phyloP scores from a whole-genome alignment of 1,140 invertebrate species.

The Dreissena rostriformis region DNA sequence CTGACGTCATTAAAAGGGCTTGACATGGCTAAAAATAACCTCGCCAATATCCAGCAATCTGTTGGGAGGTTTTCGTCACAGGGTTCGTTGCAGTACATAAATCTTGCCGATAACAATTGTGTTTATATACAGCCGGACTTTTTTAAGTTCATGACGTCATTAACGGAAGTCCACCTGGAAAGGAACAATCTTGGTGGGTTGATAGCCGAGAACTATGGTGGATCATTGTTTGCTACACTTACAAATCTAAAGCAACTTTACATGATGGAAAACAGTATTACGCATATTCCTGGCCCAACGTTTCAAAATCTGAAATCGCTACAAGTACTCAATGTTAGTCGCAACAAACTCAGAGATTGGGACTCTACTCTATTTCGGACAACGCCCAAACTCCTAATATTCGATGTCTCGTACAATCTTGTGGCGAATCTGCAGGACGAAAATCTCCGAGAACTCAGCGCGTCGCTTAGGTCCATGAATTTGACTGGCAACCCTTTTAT shows the following conservation, averaged over 20 bases:
- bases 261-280: slow-evolving; percentile 62
- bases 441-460: slow-evolving; percentile 61
- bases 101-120: slow-evolving; percentile 65
- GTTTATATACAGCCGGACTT: slow-evolving; percentile 50
- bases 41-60: slow-evolving; percentile 54
- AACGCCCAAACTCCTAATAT: slow-evolving; percentile 19
- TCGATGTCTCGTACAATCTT: slow-evolving; percentile 68
- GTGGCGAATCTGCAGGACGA: slow-evolving; percentile 62
- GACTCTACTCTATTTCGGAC: slow-evolving; percentile 57
- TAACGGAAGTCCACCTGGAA: slow-evolving; percentile 62
- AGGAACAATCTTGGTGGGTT: slow-evolving; percentile 63
- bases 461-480: slow-evolving; percentile 57
- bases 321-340: slow-evolving; percentile 54
- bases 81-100: slow-evolving; percentile 60
- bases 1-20: slow-evolving; percentile 63
- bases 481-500: slow-evolving; percentile 67
- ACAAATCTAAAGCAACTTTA: slow-evolving; percentile 60
- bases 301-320: slow-evolving; percentile 61
- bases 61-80: slow-evolving; percentile 51
- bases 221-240: slow-evolving; percentile 57
- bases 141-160: slow-evolving; percentile 57
- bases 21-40: slow-evolving; percentile 68
- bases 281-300: slow-evolving; percentile 46
- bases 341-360: slow-evolving; percentile 68
- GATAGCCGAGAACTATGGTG: slow-evolving; percentile 56